These are phyloP conservation scores for Hipposideros larvatus DNA, from an alignment of 2,797 vertebrate species.

Conservation along the genomic window DNA sequence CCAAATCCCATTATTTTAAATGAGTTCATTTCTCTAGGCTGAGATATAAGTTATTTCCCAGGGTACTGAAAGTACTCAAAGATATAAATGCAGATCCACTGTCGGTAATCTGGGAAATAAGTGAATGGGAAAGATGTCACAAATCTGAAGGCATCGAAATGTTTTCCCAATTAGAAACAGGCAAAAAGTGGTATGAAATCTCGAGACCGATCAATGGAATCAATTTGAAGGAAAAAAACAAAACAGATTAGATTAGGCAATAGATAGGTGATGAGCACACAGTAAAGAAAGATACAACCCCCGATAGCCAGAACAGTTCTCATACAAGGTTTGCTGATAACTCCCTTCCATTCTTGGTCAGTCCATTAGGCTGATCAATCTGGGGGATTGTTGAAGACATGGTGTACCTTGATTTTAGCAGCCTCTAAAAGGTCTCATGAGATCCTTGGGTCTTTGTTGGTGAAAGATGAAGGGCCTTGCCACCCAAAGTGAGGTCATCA, in stretches of 20 bases:
- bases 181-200: neutral
- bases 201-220: neutral
- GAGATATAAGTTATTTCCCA: constrained; percentile 65
- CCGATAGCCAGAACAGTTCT: neutral
- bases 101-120: constrained; percentile 14
- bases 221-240: neutral
- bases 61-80: constrained; percentile 1
- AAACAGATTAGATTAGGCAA: neutral
- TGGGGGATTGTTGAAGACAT: neutral
- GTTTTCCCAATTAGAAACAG: neutral
- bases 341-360: neutral
- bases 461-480: neutral
- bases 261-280: neutral
- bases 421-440: neutral
- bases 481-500: neutral
- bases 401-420: neutral
- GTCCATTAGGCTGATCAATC: neutral
- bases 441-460: neutral
- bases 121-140: neutral
- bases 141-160: neutral
- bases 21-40: constrained; percentile 58
- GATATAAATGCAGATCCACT: neutral
- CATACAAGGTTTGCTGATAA: neutral
- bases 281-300: neutral
- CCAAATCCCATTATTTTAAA: constrained; percentile 38